Evolutionary conservation across 2,888 invertebrate genomes (phyloP).

Genomic region (Drosophila picticornis): DNA sequence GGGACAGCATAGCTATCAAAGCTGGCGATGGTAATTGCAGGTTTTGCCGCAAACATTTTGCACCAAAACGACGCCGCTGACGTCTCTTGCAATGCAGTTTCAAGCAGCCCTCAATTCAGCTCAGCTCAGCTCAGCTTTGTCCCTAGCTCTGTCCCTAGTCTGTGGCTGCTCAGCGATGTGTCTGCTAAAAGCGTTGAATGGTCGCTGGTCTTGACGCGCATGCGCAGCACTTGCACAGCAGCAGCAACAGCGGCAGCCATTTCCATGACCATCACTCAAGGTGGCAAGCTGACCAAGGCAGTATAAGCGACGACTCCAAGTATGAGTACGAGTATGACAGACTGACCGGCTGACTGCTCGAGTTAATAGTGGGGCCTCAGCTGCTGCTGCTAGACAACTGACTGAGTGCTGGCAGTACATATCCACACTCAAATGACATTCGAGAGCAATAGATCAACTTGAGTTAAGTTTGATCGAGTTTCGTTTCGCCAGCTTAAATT

Average conservation of each 20-base stretch:
- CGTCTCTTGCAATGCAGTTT: slow-evolving; percentile 36
- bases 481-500: neutral
- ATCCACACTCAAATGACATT: slow-evolving; percentile 55
- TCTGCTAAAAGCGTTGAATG: slow-evolving; percentile 68
- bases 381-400: slow-evolving; percentile 5
- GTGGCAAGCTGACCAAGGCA: slow-evolving; percentile 44
- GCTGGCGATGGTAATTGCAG: slow-evolving; percentile 83
- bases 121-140: slow-evolving; percentile 3
- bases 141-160: neutral
- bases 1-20: slow-evolving; percentile 69
- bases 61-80: slow-evolving; percentile 70
- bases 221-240: slow-evolving; percentile 52
- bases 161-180: slow-evolving; percentile 37
- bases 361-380: slow-evolving; percentile 77
- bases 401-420: slow-evolving; percentile 43
- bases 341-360: slow-evolving; percentile 62
- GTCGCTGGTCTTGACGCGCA: slow-evolving; percentile 72
- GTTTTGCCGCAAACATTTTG: slow-evolving; percentile 81
- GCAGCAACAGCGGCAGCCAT: neutral
- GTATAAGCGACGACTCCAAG: neutral
- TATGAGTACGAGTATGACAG: slow-evolving; percentile 46
- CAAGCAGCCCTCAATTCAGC: slow-evolving; percentile 29
- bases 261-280: slow-evolving; percentile 59
- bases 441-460: slow-evolving; percentile 36
- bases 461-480: slow-evolving; percentile 5